Conservation (phyloP, 2,113 vertebrate genomes). For the Macquaria australasica region DNA sequence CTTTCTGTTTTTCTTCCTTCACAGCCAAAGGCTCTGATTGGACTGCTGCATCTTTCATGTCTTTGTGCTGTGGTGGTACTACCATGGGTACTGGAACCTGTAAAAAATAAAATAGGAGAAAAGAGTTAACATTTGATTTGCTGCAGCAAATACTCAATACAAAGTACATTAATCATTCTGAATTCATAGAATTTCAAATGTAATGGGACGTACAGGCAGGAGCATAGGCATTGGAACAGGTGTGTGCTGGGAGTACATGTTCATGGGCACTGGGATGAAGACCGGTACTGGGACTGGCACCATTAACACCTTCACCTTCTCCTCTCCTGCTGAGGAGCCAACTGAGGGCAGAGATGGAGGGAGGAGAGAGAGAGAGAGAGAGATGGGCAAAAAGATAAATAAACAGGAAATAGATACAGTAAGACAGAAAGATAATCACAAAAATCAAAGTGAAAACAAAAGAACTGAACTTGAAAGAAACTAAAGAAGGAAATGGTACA, state of each 20-base stretch:
- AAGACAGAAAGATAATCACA: not conserved
- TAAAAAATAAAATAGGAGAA: not conserved
- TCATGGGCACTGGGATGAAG: constrained; percentile 95
- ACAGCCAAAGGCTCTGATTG: constrained; percentile 61
- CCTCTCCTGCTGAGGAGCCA: constrained; percentile 50
- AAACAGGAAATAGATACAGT: not conserved
- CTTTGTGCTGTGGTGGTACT: constrained; percentile 85
- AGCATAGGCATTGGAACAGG: constrained; percentile 91
- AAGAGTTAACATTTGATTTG: not conserved
- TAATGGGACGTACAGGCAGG: constrained; percentile 88
- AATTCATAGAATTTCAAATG: not conserved
- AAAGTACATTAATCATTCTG: not conserved
- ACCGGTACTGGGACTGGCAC: constrained; percentile 94
- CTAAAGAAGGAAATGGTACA: not conserved
- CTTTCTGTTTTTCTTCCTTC: constrained; percentile 86
- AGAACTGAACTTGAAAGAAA: not conserved
- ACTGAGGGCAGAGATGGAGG: constrained; percentile 16
- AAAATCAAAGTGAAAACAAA: no score
- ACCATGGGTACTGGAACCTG: constrained; percentile 94
- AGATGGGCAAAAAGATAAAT: not conserved
- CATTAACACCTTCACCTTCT: constrained; percentile 86
- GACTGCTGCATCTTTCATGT: constrained; percentile 84
- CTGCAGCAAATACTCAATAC: not conserved
- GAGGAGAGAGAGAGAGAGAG: no score
- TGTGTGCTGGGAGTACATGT: constrained; percentile 94